phyloP scores from a whole-genome alignment of 2,888 invertebrate species.

The Monochamus alternatus region DNA sequence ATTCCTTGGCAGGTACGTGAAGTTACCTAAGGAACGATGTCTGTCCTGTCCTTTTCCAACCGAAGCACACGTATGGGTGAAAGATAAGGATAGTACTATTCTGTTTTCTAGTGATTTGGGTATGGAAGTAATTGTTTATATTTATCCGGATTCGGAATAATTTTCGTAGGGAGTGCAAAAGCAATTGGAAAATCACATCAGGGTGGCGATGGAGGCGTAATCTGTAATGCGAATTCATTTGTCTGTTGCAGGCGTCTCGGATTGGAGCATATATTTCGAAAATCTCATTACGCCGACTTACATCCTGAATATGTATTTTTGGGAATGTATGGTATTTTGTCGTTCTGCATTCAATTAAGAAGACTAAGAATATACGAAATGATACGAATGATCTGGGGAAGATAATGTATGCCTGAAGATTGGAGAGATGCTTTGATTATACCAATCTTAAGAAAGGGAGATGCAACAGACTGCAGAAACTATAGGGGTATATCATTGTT shows the following conservation, averaged over 20 bases:
- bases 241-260: constrained; percentile 32
- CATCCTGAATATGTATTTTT: too few species aligned
- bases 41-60: constrained; percentile 9
- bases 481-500: too few species aligned
- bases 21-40: constrained; percentile 12
- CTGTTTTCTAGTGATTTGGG: constrained; percentile 16
- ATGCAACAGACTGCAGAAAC: too few species aligned
- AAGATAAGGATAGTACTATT: background rate
- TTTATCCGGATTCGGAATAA: constrained; percentile 31
- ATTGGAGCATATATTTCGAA: background rate
- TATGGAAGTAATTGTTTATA: constrained; percentile 36
- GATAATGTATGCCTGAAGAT: too few species aligned
- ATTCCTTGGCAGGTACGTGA: constrained; percentile 22
- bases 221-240: constrained; percentile 35
- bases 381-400: too few species aligned
- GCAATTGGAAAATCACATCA: constrained; percentile 38
- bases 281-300: too few species aligned
- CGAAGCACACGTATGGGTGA: too few species aligned
- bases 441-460: too few species aligned
- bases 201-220: constrained; percentile 30
- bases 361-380: too few species aligned
- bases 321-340: too few species aligned
- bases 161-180: constrained; percentile 29
- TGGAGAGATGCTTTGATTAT: too few species aligned
- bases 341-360: too few species aligned